Percentiles rank a stretch among this genome's conserved stretches.
These are phyloP conservation scores for Stegastes partitus DNA, from an alignment of 2,113 vertebrate genomes.

Conservation along the genomic window DNA sequence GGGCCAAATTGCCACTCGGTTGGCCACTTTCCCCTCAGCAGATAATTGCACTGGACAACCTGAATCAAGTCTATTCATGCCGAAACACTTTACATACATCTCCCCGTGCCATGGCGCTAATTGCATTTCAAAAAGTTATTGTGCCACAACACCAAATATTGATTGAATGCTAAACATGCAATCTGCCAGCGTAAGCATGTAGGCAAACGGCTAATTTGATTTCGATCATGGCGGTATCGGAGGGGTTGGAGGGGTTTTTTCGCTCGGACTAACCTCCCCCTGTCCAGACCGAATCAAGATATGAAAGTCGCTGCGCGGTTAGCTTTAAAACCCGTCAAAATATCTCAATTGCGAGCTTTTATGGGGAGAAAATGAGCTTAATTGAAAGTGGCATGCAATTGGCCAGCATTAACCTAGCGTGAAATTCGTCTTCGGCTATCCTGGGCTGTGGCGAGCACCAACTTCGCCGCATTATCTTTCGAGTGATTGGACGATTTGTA, in stretches of 20 bases:
- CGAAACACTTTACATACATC: constrained; percentile 81
- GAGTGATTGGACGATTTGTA: constrained; percentile 63
- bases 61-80: constrained; percentile 82
- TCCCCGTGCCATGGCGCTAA: constrained; percentile 77
- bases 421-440: constrained; percentile 79
- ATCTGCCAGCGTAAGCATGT: constrained; percentile 71
- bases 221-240: constrained; percentile 49
- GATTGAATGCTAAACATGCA: constrained; percentile 82
- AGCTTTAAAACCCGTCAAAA: constrained; percentile 69
- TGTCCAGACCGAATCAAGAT: constrained; percentile 72
- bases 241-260: too few relatives aligned
- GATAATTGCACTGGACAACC: constrained; percentile 85
- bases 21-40: constrained; percentile 72
- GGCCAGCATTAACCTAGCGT: constrained; percentile 79
- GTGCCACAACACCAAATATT: constrained; percentile 79
- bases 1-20: constrained; percentile 79
- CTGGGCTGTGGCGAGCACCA: constrained; percentile 50
- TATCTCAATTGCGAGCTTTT: constrained; percentile 76
- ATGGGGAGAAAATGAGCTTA: constrained; percentile 75
- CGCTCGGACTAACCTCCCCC: constrained; percentile 48
- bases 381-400: constrained; percentile 84
- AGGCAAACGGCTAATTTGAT: constrained; percentile 79
- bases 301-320: constrained; percentile 68
- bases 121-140: constrained; percentile 80
- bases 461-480: constrained; percentile 62